Evolutionary conservation across 2,888 invertebrate species (phyloP).

Genomic region (Callinectes sapidus): DNA sequence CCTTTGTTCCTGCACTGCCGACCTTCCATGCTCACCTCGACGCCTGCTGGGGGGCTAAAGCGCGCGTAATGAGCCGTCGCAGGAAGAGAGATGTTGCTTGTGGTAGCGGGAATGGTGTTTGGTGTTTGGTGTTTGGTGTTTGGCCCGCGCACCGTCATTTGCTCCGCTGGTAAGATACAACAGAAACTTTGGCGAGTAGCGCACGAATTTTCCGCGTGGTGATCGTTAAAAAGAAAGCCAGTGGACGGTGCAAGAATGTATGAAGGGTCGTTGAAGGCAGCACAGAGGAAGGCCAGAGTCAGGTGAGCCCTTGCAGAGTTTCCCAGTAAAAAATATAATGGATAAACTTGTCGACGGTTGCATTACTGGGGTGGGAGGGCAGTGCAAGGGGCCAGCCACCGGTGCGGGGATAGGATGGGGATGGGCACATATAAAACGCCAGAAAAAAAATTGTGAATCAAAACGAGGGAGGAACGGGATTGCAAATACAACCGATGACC

Average conservation of each 20-base stretch:
- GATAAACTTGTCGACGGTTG: slow-evolving; percentile 5
- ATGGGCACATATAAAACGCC: not conserved
- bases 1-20: not conserved
- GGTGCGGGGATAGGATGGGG: not conserved
- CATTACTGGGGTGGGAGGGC: not conserved
- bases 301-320: not conserved
- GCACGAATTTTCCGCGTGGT: not conserved
- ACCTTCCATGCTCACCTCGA: not conserved
- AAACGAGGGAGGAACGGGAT: not conserved
- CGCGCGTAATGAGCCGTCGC: not conserved
- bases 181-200: not conserved
- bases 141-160: not conserved
- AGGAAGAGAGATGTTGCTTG: not conserved
- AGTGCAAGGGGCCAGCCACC: not conserved
- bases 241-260: not conserved
- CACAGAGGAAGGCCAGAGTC: not conserved
- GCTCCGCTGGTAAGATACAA: not conserved
- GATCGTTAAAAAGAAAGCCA: not conserved
- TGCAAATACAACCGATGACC: not conserved
- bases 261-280: not conserved
- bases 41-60: not conserved
- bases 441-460: not conserved
- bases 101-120: not conserved
- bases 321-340: not conserved
- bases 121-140: slow-evolving; percentile 3